Evolutionary conservation across 37 sponge, comb jelly and placozoan species (phyloP).

Genomic region (Aplysina aerophoba): DNA sequence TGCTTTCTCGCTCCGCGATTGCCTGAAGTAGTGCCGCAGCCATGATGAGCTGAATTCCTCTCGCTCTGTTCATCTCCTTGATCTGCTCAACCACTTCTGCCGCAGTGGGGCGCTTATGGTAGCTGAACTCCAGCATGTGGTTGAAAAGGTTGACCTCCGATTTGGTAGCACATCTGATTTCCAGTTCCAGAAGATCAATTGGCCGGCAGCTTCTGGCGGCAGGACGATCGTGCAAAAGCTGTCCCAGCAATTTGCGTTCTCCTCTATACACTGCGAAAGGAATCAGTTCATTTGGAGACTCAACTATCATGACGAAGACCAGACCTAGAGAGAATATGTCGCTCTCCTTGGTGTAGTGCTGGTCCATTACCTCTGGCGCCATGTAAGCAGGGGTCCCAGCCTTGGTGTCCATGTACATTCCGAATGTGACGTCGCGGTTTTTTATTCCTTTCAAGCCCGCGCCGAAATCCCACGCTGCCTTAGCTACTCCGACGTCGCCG

Average conservation of each 20-base stretch:
- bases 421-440: neutral
- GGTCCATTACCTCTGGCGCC: slow-evolving; percentile 51
- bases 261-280: neutral
- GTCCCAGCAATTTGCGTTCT: neutral
- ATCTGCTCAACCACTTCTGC: neutral
- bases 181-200: neutral
- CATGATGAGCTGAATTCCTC: neutral
- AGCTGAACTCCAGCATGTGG: slow-evolving; percentile 26
- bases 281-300: slow-evolving; percentile 18
- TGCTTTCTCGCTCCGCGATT: neutral
- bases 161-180: neutral
- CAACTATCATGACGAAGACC: slow-evolving; percentile 39
- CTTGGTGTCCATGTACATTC: slow-evolving; percentile 39
- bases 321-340: slow-evolving; percentile 55
- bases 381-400: slow-evolving; percentile 39
- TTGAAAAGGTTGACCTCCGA: slow-evolving; percentile 21
- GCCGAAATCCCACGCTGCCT: slow-evolving; percentile 21
- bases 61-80: neutral
- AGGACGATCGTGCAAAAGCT: neutral
- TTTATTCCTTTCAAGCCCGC: neutral
- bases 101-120: slow-evolving; percentile 21
- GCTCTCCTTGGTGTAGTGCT: slow-evolving; percentile 34
- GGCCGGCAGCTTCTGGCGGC: neutral
- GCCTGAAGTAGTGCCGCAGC: too few species aligned
- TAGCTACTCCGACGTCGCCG: slow-evolving; percentile 47